These are phyloP conservation scores for Avahi laniger DNA, from an alignment of 2,797 vertebrate species.

Conservation along the genomic window DNA sequence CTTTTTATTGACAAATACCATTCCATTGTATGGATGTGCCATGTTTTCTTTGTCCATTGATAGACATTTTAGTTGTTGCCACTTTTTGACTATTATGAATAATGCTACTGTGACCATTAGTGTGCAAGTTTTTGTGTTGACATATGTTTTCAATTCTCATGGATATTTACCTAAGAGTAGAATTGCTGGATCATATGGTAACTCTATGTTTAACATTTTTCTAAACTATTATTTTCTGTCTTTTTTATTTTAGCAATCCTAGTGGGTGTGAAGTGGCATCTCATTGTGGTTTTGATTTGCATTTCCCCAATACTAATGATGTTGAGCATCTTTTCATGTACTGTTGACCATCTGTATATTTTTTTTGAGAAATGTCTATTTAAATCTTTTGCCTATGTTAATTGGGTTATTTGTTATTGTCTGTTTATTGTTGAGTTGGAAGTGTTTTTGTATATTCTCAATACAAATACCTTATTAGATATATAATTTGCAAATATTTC, in stretches of 20 bases:
- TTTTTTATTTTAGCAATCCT: constrained; percentile 48
- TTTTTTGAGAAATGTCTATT: constrained; percentile 8
- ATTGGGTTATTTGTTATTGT: background rate
- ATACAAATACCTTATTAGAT: background rate
- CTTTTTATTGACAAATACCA: background rate
- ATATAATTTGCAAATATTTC: background rate
- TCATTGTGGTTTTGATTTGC: background rate
- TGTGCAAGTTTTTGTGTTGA: background rate
- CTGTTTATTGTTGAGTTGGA: background rate
- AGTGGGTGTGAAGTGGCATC: background rate
- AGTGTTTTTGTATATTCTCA: background rate
- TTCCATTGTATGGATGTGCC: background rate
- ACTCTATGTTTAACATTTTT: constrained; percentile 36
- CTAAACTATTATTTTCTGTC: background rate
- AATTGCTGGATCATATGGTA: constrained; percentile 9
- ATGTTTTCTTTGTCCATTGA: background rate
- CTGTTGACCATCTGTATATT: background rate
- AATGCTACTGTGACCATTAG: background rate
- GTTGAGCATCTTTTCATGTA: background rate
- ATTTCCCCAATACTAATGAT: constrained; percentile 12
- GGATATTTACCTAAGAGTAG: background rate
- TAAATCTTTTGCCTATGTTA: background rate
- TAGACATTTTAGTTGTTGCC: background rate
- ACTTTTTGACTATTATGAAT: background rate
- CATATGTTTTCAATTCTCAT: background rate